Evolutionary conservation across 1,140 invertebrate genomes (phyloP).

Genomic region (Carcinoscorpius rotundicauda): DNA sequence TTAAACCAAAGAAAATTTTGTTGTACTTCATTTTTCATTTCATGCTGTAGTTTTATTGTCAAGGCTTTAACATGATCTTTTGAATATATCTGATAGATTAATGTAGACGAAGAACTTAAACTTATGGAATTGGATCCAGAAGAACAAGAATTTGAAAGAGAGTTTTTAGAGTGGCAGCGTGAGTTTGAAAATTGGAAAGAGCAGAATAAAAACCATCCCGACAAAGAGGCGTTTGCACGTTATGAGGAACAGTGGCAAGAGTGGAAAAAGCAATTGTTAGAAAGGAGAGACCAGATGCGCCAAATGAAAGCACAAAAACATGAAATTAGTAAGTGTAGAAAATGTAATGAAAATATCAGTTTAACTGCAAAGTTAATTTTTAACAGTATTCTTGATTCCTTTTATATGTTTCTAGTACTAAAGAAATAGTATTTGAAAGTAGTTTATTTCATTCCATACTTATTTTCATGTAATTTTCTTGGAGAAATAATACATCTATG

Average conservation of each 20-base stretch:
- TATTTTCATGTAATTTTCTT: too few relatives aligned
- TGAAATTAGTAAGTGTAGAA: neutral
- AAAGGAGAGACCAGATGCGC: constrained; percentile 29
- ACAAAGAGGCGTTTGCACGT: constrained; percentile 33
- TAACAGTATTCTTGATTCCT: constrained; percentile 3
- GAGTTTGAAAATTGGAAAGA: constrained; percentile 36
- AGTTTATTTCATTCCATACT: too few relatives aligned
- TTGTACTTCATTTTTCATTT: too few relatives aligned
- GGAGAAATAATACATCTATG: too few relatives aligned
- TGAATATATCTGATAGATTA: too few relatives aligned
- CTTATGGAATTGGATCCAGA: constrained; percentile 20
- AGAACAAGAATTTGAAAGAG: constrained; percentile 31
- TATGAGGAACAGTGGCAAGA: constrained; percentile 35
- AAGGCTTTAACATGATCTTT: too few relatives aligned
- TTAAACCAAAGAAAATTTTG: too few relatives aligned
- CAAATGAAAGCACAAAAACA: constrained; percentile 21
- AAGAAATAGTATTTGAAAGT: neutral
- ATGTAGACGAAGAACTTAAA: too few relatives aligned
- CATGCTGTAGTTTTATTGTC: too few relatives aligned
- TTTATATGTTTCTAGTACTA: constrained; percentile 2
- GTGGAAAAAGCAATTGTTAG: constrained; percentile 28
- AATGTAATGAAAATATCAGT: too few relatives aligned
- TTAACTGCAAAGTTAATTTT: too few relatives aligned
- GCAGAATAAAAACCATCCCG: constrained; percentile 37
- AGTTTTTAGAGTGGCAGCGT: constrained; percentile 34